A percentile compares a stretch with the other conserved stretches of the same genome.
Evolutionary conservation across 2,797 vertebrate genomes (phyloP).

Genomic region (Syngnathus rostellatus): DNA sequence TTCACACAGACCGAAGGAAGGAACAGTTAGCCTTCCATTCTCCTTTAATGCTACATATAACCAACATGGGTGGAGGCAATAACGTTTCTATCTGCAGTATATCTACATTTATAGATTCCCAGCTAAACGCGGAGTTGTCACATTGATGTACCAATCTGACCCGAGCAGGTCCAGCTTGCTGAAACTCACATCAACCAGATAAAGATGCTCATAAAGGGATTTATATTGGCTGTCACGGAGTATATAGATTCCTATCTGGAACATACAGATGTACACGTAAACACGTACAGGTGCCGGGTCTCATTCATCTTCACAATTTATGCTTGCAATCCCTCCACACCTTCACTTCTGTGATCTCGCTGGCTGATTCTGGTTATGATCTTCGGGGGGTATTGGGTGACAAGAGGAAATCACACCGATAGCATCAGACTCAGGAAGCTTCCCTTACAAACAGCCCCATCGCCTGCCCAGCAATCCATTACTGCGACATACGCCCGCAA

Average conservation of each 20-base stretch:
- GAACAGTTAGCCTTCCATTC: too few relatives aligned
- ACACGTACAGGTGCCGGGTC: neutral
- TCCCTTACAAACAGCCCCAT: neutral
- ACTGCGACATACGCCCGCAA: neutral
- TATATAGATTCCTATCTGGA: conserved; percentile 55
- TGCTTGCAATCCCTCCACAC: conserved; percentile 11
- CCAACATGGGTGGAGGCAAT: conserved; percentile 28
- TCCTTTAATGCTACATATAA: neutral
- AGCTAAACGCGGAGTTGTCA: conserved; percentile 52
- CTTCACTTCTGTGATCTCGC: conserved; percentile 38
- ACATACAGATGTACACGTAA: conserved; percentile 26
- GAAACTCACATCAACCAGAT: conserved; percentile 51
- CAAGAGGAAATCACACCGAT: conserved; percentile 57
- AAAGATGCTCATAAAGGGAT: conserved; percentile 65
- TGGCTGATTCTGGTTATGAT: conserved; percentile 43
- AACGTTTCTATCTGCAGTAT: conserved; percentile 29
- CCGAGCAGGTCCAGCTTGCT: conserved; percentile 41
- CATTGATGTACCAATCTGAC: conserved; percentile 62
- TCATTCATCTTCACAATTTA: conserved; percentile 48
- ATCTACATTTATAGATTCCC: conserved; percentile 29
- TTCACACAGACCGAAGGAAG: too few relatives aligned
- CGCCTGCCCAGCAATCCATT: neutral
- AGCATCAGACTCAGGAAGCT: conserved; percentile 39
- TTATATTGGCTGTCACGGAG: conserved; percentile 64
- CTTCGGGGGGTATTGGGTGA: conserved; percentile 48